These are phyloP conservation scores for Pipa parva DNA, from an alignment of 2,113 vertebrate genomes.

Conservation along the genomic window DNA sequence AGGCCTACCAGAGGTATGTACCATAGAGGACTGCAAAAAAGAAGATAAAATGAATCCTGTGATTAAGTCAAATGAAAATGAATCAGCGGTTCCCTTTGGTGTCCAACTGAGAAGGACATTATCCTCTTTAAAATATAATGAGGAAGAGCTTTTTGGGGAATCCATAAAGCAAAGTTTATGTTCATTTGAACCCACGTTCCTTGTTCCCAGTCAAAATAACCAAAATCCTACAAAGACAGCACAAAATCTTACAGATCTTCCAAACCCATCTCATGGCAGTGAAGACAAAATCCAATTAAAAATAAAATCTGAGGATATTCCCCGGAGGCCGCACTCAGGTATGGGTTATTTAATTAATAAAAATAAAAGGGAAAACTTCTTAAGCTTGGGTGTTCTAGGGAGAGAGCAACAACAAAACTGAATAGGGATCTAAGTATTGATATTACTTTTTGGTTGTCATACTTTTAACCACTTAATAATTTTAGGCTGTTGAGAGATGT, in stretches of 20 bases:
- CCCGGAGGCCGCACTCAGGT: conserved; percentile 55
- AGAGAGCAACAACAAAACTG: no score
- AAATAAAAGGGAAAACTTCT: no score
- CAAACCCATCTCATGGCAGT: conserved; percentile 49
- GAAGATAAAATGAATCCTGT: conserved; percentile 17
- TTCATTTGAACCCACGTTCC: neutral
- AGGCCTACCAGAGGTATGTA: neutral
- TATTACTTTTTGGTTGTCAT: no score
- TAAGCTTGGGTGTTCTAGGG: no score
- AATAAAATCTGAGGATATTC: conserved; percentile 46
- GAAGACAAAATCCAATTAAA: conserved; percentile 51
- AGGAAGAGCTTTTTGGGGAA: conserved; percentile 56
- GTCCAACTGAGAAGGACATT: conserved; percentile 73
- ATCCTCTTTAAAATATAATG: conserved; percentile 60
- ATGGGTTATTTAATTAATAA: conserved; percentile 29
- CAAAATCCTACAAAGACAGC: conserved; percentile 21
- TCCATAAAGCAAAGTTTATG: conserved; percentile 12
- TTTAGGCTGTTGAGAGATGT: no score
- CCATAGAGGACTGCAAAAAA: conserved; percentile 5
- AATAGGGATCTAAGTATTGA: no score
- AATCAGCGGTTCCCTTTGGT: conserved; percentile 70
- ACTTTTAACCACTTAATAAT: no score
- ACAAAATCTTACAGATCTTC: conserved; percentile 46
- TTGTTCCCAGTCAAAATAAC: conserved; percentile 20
- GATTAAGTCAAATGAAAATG: conserved; percentile 42